Evolutionary conservation across 2,888 invertebrate species (phyloP).

Genomic region (Eubasilissa splendida): DNA sequence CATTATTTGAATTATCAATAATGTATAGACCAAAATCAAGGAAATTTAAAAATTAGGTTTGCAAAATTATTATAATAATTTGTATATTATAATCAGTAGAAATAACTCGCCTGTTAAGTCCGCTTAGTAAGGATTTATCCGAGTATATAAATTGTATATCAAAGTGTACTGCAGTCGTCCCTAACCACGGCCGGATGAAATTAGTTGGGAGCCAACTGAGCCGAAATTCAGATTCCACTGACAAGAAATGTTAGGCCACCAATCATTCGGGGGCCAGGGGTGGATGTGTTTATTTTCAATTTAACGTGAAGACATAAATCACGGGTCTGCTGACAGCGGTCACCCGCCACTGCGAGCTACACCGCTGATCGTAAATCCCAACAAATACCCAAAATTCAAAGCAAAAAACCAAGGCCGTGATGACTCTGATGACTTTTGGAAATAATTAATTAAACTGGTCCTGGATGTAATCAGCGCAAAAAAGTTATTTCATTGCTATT

Average conservation of each 20-base stretch:
- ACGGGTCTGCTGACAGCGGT: constrained; percentile 41
- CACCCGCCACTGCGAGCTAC: constrained; percentile 36
- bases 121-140: no score
- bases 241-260: constrained; percentile 40
- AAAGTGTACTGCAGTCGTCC: constrained; percentile 14
- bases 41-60: no score
- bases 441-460: constrained; percentile 17
- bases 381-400: constrained; percentile 17
- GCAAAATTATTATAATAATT: no score
- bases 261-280: constrained; percentile 39
- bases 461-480: not conserved
- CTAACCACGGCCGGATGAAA: constrained; percentile 9
- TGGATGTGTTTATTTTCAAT: constrained; percentile 48
- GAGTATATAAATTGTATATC: not conserved
- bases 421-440: not conserved
- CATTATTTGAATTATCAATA: no score
- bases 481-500: no score
- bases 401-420: constrained; percentile 24
- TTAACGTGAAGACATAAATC: constrained; percentile 43
- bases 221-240: constrained; percentile 27
- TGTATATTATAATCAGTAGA: no score
- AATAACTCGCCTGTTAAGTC: no score
- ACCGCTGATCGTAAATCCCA: constrained; percentile 35
- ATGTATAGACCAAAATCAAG: no score
- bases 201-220: constrained; percentile 7